Percentiles rank a stretch among this genome's conserved stretches.
Evolutionary conservation across 53 echinoderm and acorn worm genomes (phyloP).

Genomic region (Zoroaster sp.): DNA sequence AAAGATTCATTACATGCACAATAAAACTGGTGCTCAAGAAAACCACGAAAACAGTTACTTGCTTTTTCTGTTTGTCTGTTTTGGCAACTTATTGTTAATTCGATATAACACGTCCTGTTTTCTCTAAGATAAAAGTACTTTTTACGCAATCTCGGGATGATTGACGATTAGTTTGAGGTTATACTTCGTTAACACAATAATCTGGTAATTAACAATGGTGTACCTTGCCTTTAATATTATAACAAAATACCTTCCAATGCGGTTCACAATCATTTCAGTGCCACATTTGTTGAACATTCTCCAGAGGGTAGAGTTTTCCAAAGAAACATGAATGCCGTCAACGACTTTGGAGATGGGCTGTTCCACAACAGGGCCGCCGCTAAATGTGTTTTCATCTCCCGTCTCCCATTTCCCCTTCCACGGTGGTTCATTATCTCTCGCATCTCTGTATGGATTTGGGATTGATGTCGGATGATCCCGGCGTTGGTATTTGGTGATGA

Average conservation of each 20-base stretch:
- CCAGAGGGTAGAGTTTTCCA: constrained; percentile 76
- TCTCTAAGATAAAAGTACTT: no score
- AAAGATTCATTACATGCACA: no score
- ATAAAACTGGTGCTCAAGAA: no score
- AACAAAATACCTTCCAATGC: constrained; percentile 87
- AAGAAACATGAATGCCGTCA: constrained; percentile 61
- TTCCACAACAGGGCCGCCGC: neutral
- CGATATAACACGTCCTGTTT: no score
- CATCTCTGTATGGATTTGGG: neutral
- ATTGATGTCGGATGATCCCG: neutral
- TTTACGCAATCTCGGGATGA: no score
- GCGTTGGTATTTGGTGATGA: neutral
- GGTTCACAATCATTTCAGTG: constrained; percentile 89
- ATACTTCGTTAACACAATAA: no score
- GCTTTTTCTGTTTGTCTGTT: no score
- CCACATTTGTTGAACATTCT: constrained; percentile 72
- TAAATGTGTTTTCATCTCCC: neutral
- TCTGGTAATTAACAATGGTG: no score
- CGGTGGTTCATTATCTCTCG: neutral
- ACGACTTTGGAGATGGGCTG: neutral
- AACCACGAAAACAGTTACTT: no score
- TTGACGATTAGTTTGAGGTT: no score
- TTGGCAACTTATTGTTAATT: no score
- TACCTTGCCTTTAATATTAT: no score
- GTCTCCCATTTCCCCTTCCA: neutral